Base-by-base conservation (phyloP, 2,113 vertebrate species). In the Puffinus mauretanicus region DNA sequence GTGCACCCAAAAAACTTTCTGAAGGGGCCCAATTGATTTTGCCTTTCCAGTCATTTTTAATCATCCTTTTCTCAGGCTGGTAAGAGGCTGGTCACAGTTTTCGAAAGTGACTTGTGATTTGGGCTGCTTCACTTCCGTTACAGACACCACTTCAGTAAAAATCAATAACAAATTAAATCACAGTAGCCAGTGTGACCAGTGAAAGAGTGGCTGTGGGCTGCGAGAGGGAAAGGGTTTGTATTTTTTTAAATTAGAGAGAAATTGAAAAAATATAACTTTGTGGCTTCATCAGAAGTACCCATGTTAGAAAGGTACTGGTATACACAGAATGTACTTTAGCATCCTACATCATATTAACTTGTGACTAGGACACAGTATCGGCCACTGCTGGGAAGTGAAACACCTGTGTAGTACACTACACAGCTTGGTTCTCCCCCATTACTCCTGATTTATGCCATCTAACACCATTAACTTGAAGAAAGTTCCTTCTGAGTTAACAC, bases 151-250 rank as follows among this genome's bases (percentile, higher is more conserved):
- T 71, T 79, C 81, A 77, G 94, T 24, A 76, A 86, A 96, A 96
- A 95, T 95, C 92, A 94, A 92, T 96, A 94, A 29, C 70, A 61
- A 86, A 95, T 96, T 89, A 96, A 91, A 96, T 52, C 93, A 75
- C 40, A 44, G 62, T 5, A 64, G 66, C 87, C 52, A 57, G 62
- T 8, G 62, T 54, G 77, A 72, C 57, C 64, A 62, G 58, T 11
- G 73, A 54, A 25, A 88, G 67, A 75, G 76, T 22, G 58, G 57
- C 80, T 36, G 47, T 29, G 40, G 20, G 38, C 92, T 91, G 55
- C 1, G 3, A 81, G 55, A 81, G 44, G 55, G 38, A 58, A 62
- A 86, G 84, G 36, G 47, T 8, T 73, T 55, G 22, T 60, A 55
- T 78, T 79, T 86, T 86, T 76, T 76, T 2, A 66, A 94, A 96